phyloP scores from a whole-genome alignment of 2,888 invertebrate genomes.

The Epistrophe grossulariae region DNA sequence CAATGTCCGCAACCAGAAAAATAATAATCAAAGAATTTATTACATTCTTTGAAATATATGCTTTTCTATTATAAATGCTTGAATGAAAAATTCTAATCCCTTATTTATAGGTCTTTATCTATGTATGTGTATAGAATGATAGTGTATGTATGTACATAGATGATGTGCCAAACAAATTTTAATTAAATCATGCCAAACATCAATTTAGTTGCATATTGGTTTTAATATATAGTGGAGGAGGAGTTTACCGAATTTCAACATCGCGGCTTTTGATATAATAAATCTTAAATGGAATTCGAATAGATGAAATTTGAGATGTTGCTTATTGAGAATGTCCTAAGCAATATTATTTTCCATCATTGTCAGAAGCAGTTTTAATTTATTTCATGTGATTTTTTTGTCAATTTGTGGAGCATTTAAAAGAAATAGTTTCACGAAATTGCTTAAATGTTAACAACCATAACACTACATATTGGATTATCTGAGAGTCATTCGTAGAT shows the following conservation, averaged over 20 bases:
- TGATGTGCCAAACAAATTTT: conserved; percentile 17
- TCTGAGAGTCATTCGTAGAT: too few relatives aligned
- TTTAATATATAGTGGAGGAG: background rate
- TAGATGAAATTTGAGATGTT: background rate
- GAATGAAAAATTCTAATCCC: background rate
- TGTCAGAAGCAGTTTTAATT: background rate
- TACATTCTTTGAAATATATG: background rate
- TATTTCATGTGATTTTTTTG: background rate
- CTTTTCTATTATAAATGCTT: background rate
- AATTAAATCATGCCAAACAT: conserved; percentile 24
- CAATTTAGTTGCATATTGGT: background rate
- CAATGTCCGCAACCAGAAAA: background rate
- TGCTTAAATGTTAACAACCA: too few relatives aligned
- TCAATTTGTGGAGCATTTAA: too few relatives aligned
- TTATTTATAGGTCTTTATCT: background rate
- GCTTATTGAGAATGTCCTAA: background rate
- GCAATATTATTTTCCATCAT: background rate
- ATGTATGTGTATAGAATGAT: background rate
- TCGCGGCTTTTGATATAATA: conserved; percentile 3
- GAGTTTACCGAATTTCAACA: background rate
- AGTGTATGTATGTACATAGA: background rate
- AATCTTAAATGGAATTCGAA: conserved; percentile 31
- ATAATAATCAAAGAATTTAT: background rate
- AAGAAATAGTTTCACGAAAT: too few relatives aligned
- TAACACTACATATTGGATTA: too few relatives aligned